Evolutionary conservation across 2,888 invertebrate species (phyloP), one percentile per base, ranked within the genome.

Genomic region (Nomada fabriciana): DNA sequence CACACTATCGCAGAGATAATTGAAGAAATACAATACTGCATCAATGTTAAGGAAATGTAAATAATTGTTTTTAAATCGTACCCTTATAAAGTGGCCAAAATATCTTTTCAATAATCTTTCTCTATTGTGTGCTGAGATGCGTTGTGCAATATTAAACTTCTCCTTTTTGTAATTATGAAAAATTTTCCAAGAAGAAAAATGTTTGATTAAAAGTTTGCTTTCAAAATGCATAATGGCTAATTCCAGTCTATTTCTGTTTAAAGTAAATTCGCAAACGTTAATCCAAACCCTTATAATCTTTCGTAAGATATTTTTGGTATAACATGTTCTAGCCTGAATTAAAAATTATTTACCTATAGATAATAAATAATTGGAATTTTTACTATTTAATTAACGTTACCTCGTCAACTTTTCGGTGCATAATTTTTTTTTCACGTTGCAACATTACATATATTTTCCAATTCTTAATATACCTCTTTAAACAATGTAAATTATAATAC

Each of bases 61-160:
- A 60, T 50, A 23, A 63, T 50, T 50, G 60, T 2, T 42, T 23
- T 68, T 53, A 53, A 25, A 75, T 47, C 15, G n/a, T 83, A 88
- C 89, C 87, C 55, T 59, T 15, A 73, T 50, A 59, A 89, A 86
- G 18, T 18, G 59, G 50, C 65, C 63, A 2, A 89, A 82, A 60
- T 80, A 83, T 42, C n/a, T 68, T 23, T 47, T 76, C 13, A 87
- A 59, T 63, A 89, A 72, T 73, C 74, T 83, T 1, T 63, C 74
- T 20, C 50, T 61, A 64, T 70, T 53, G 36, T 80, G 78, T 43
- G 68, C 18, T 13, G 43, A 64, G 13, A 72, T 57, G 18, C 67
- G 65, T 10, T 69, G 42, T 2, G 76, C 55, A 52, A 53, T 25
- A n/a, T 71, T 69, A 1, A 36, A 52, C 23, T 76, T 87, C 64